Evolutionary conservation across 2,797 vertebrate species (phyloP).

Genomic region (Lemur catta): DNA sequence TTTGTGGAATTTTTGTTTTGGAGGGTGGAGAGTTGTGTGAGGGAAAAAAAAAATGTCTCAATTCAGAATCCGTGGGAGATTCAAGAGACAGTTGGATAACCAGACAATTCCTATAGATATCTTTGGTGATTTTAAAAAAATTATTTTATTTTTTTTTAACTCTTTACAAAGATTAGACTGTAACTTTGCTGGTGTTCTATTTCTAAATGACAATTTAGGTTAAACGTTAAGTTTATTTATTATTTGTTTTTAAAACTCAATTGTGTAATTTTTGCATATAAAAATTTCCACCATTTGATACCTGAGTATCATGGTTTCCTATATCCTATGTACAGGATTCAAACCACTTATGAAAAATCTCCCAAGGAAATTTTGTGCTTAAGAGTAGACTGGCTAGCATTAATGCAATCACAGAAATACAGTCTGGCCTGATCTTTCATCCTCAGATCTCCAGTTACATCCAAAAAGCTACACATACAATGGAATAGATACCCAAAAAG

Average conservation of each 20-base stretch:
- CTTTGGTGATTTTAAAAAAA: background rate
- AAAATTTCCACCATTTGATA: background rate
- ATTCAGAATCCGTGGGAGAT: background rate
- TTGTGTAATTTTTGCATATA: background rate
- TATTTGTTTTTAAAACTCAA: background rate
- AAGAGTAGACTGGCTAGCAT: background rate
- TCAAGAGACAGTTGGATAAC: background rate
- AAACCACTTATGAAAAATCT: background rate
- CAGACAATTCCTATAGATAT: background rate
- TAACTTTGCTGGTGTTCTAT: background rate
- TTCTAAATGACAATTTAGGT: background rate
- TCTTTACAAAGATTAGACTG: background rate
- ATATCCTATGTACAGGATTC: background rate
- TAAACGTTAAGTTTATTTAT: background rate
- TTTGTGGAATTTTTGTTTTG: background rate
- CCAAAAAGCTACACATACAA: background rate
- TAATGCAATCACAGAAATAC: background rate
- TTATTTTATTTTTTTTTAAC: constrained; percentile 19
- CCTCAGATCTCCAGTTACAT: background rate
- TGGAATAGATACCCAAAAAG: background rate
- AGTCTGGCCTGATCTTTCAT: background rate
- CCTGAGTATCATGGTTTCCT: background rate
- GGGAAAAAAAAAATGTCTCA: background rate
- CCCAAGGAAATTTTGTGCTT: background rate
- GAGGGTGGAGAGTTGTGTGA: background rate